phyloP scores from a whole-genome alignment of 2,888 invertebrate genomes.

The Steromphala cineraria region DNA sequence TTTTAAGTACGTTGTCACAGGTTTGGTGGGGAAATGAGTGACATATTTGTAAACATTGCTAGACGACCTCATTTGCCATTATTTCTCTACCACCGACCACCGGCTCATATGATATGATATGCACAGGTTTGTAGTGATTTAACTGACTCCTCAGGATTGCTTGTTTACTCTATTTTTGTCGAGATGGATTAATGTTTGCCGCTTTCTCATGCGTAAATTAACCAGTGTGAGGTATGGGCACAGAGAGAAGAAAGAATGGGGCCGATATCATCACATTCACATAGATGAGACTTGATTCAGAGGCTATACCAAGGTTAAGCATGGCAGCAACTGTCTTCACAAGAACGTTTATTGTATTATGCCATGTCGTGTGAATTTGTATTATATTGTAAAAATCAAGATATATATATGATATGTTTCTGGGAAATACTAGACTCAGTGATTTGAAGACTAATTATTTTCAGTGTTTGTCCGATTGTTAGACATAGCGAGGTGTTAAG shows the following conservation, averaged over 20 bases:
- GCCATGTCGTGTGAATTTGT: slow-evolving; percentile 19
- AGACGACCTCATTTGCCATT: slow-evolving; percentile 6
- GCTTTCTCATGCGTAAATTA: too few relatives aligned
- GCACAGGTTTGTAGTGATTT: slow-evolving; percentile 16
- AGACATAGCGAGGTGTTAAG: slow-evolving; percentile 3
- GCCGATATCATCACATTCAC: not conserved
- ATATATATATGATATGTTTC: slow-evolving; percentile 15
- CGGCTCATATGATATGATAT: not conserved
- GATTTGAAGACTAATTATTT: slow-evolving; percentile 19
- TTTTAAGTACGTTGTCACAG: not conserved
- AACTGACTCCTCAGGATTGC: not conserved
- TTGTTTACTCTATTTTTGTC: not conserved
- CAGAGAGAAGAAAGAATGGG: too few relatives aligned
- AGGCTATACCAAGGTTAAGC: not conserved
- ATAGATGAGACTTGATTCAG: not conserved
- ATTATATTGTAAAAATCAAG: slow-evolving; percentile 19
- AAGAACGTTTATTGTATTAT: slow-evolving; percentile 19
- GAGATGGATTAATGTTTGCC: not conserved
- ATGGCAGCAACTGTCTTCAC: slow-evolving; percentile 10
- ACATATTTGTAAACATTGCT: not conserved
- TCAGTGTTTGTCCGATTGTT: slow-evolving; percentile 17
- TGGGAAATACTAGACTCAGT: slow-evolving; percentile 15
- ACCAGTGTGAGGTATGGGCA: too few relatives aligned
- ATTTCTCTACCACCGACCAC: not conserved
- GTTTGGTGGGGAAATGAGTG: not conserved